Conservation (phyloP, 1,140 invertebrate genomes). For the Probaryconus sp. region DNA sequence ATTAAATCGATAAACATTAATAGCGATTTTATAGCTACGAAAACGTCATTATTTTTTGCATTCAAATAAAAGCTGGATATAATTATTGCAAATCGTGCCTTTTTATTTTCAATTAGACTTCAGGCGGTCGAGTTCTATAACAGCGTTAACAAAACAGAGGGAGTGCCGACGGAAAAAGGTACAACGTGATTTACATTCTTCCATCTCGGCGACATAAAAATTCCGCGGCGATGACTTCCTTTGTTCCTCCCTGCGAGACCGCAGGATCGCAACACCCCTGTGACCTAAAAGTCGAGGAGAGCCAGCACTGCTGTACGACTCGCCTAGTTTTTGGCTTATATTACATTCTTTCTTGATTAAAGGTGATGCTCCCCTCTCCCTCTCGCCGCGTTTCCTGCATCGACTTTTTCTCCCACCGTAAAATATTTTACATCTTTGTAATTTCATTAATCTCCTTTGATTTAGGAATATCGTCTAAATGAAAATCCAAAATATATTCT, state of each 20-base stretch:
- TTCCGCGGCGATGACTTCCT: slow-evolving; percentile 77
- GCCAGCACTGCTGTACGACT: slow-evolving; percentile 47
- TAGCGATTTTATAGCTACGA: too few species aligned
- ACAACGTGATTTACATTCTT: slow-evolving; percentile 77
- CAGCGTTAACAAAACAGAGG: slow-evolving; percentile 26
- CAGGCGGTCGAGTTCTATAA: slow-evolving; percentile 15
- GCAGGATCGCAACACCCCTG: slow-evolving; percentile 64
- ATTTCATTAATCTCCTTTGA: too few species aligned
- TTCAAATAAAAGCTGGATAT: too few species aligned
- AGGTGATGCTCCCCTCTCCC: slow-evolving; percentile 56
- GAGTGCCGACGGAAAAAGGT: slow-evolving; percentile 50
- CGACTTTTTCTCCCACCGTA: too few species aligned
- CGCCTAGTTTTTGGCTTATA: slow-evolving; percentile 71
- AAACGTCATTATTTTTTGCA: too few species aligned
- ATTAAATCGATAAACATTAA: slow-evolving; percentile 2
- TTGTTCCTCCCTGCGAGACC: slow-evolving; percentile 74
- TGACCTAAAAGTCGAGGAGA: slow-evolving; percentile 58
- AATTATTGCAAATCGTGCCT: too few species aligned
- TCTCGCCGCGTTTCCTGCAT: too few species aligned
- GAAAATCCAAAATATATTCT: too few species aligned
- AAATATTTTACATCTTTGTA: too few species aligned
- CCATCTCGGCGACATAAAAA: slow-evolving; percentile 77
- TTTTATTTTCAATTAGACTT: slow-evolving; percentile 54
- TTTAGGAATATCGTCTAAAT: too few species aligned
- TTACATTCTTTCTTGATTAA: slow-evolving; percentile 76